A percentile compares a stretch with the other conserved stretches of the same genome.
Evolutionary conservation across 1,140 invertebrate genomes (phyloP).

Genomic region (Potamilus streckersoni): DNA sequence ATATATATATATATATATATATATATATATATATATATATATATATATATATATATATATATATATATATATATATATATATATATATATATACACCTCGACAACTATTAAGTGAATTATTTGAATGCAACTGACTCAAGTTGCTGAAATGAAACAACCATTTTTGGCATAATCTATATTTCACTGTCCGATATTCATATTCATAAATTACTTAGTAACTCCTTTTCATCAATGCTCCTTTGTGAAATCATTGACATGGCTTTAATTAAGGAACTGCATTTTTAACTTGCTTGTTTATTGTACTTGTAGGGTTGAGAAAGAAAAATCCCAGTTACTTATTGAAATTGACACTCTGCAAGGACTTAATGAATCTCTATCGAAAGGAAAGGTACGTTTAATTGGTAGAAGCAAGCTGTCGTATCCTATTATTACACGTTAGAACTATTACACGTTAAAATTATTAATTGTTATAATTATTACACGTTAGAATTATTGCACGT

Average conservation of each 20-base stretch:
- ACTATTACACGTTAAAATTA: too few relatives aligned
- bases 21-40: too few relatives aligned
- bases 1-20: too few relatives aligned
- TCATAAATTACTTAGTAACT: background rate
- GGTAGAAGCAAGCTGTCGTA: background rate
- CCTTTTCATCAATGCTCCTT: background rate
- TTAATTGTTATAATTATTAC: too few relatives aligned
- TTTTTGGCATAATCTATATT: background rate
- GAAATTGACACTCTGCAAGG: slow-evolving; percentile 65
- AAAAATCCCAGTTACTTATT: slow-evolving; percentile 63
- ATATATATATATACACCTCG: too few relatives aligned
- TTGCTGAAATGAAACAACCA: too few relatives aligned
- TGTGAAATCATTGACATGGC: slow-evolving; percentile 1
- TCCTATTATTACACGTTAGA: too few relatives aligned
- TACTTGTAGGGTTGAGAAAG: slow-evolving; percentile 63
- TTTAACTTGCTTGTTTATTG: slow-evolving; percentile 9
- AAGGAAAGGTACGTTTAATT: slow-evolving; percentile 55
- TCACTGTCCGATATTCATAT: slow-evolving; percentile 3
- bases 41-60: too few relatives aligned
- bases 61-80: too few relatives aligned
- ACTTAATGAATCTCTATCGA: slow-evolving; percentile 60
- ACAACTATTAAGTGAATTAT: too few relatives aligned
- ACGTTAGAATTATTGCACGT: too few relatives aligned
- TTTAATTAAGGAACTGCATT: background rate
- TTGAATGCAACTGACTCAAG: too few relatives aligned